Evolutionary conservation across 2,888 invertebrate species (phyloP), one percentile per base, ranked within the genome.

Genomic region (Diarsia dahlii): DNA sequence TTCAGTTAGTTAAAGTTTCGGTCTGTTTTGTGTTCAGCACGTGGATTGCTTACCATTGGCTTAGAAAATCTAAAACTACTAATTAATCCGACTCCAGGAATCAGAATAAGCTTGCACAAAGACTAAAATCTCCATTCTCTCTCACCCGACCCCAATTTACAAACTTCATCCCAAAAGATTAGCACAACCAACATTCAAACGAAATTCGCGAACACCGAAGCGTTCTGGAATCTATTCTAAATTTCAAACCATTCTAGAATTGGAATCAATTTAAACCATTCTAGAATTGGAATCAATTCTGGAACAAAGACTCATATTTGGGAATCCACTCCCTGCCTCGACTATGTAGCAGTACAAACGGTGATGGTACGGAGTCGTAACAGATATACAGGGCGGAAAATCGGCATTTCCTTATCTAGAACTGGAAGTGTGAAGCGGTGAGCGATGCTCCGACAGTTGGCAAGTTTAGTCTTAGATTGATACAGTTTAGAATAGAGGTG

Each of bases 321-420:
- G 78, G 77, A 84, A 80, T 78, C 74, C 80, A 73, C 80, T 80
- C 67, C 70, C 65, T 79, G 78, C 71, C 78, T 76, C 70, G 63
- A 72, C 80, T 80, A 74, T 82, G 77, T 78, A 81, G 77, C 56
- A 71, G 78, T 79, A 80, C 67, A 80, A 78, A 78, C 80, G 52
- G 65, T 69, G 63, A 82, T 74, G 68, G 65, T 79, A 62, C 77
- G 2, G 71, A 78, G 71, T 79, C 79, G 88, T 79, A 84, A 79
- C 80, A 80, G 82, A 84, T 79, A 86, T 84, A 85, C 84, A 74
- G 82, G 78, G 87, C 90, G 88, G 90, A 89, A 91, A 90, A 91
- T 91, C 87, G 86, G 87, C 78, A 90, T 91, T 91, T 90, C 91
- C 91, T 89, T 87, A 84, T 81, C 84, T 67, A 45, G 46, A 73